Evolutionary conservation across 1,140 invertebrate genomes (phyloP).

Genomic region (Tribolium castaneum): DNA sequence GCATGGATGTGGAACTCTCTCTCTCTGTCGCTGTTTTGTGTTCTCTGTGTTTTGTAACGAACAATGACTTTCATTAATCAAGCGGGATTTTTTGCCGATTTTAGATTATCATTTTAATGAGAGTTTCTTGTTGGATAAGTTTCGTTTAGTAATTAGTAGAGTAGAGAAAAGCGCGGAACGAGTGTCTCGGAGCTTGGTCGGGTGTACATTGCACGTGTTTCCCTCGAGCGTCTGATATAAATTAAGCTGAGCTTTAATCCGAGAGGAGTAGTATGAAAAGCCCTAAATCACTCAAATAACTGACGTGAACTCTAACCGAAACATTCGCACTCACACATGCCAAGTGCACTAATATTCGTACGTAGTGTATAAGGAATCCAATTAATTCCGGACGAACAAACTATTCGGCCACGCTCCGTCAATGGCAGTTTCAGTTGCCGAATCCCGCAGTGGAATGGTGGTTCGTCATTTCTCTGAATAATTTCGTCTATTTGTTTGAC

Average conservation of each 20-base stretch:
- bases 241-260: slow-evolving; percentile 30
- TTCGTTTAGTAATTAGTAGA: not conserved
- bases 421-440: too few relatives aligned
- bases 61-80: not conserved
- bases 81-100: too few relatives aligned
- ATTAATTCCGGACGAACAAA: slow-evolving; percentile 3
- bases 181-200: not conserved
- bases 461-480: too few relatives aligned
- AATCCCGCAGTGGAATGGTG: too few relatives aligned
- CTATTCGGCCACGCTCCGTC: not conserved
- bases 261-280: slow-evolving; percentile 13
- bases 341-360: slow-evolving; percentile 8
- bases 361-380: not conserved
- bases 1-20: not conserved
- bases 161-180: too few relatives aligned
- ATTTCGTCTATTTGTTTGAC: too few relatives aligned
- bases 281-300: slow-evolving; percentile 38
- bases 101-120: not conserved
- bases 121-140: not conserved
- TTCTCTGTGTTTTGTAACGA: not conserved
- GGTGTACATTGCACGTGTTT: slow-evolving; percentile 3
- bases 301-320: slow-evolving; percentile 26
- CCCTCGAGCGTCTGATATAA: slow-evolving; percentile 14
- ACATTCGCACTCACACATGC: not conserved
- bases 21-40: too few relatives aligned